Base-by-base conservation (phyloP, 2,888 invertebrate genomes). In the Ectemnius continuus region DNA sequence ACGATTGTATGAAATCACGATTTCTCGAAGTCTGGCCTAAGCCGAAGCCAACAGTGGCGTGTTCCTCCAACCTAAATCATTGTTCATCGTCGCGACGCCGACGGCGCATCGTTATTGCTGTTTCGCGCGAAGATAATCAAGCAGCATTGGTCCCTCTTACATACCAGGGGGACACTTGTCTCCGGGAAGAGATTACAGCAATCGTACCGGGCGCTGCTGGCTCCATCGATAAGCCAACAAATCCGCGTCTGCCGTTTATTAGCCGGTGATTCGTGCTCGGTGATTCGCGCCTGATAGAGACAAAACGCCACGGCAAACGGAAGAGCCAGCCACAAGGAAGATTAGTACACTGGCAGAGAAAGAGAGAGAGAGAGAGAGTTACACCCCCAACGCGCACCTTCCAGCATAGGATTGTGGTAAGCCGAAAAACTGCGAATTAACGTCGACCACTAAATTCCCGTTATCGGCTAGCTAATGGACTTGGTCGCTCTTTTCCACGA, bases 1-100 rank as follows among this genome's bases (percentile, higher is more conserved):
- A 79, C 71, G 65, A 62, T 61, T 61, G 73, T 72, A 77, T 70
- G 70, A 80, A 79, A 73, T 79, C 71, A 79, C 73, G 70, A 73
- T 76, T 80, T 74, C 46, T 11, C 16, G 14, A 28, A 28, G 28
- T 28, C 36, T 23, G 3, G 3, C 23, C 45, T 6, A 61, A 46
- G 45, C 45, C 36, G 36, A 36, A 61, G 52, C 52, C 52, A 14
- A 5, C 23, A 23, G 23, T 23, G 23, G 23, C 23, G 23, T 23
- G 23, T 23, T 23, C 23, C 23, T 23, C 23, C 23, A 23, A 23
- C 23, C 23, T 23, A 23, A 23, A 23, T 23, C 23, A 23, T 23
- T 23, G 23, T 23, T 23, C 23, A 23, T 23, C 23, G 23, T 23
- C 2, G 23, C 23, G 23, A 23, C 23, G 23, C 23, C 23, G 2